phyloP scores from a whole-genome alignment of 1,140 invertebrate species.

The Nymphalis io region DNA sequence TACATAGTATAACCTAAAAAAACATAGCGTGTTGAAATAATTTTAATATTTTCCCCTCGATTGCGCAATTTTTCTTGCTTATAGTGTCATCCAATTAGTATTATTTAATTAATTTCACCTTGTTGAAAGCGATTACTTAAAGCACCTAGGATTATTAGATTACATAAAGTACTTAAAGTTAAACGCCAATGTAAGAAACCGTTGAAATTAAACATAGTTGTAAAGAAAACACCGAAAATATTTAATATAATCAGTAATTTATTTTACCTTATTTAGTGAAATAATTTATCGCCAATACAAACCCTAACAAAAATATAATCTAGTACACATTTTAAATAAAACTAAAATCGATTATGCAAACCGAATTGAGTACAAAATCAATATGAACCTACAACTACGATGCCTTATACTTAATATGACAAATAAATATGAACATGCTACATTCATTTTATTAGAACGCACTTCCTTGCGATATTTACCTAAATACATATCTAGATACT shows the following conservation, averaged over 20 bases:
- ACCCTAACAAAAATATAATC: not conserved
- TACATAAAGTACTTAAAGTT: not conserved
- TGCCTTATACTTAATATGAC: not conserved
- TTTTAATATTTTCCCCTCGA: constrained; percentile 13
- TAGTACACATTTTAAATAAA: not conserved
- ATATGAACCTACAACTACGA: not conserved
- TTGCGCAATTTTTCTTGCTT: constrained; percentile 16
- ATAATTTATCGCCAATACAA: constrained; percentile 3
- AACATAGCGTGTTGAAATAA: not conserved
- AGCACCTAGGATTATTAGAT: constrained; percentile 16
- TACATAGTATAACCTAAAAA: too few species aligned
- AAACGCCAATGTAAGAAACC: not conserved
- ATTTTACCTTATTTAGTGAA: not conserved
- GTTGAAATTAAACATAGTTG: too few species aligned
- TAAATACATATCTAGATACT: not conserved
- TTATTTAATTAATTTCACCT: constrained; percentile 31
- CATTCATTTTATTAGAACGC: not conserved
- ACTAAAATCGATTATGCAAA: constrained; percentile 14
- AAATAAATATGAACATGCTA: not conserved
- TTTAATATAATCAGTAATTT: not conserved
- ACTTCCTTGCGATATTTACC: not conserved
- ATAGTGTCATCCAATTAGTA: constrained; percentile 21
- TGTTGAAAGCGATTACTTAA: constrained; percentile 22
- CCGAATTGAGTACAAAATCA: constrained; percentile 12
- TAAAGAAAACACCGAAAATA: too few species aligned